Percentiles rank a stretch among this genome's conserved stretches.
phyloP scores from a whole-genome alignment of 2,888 invertebrate species.

The Caenorhabditis sulstoni region DNA sequence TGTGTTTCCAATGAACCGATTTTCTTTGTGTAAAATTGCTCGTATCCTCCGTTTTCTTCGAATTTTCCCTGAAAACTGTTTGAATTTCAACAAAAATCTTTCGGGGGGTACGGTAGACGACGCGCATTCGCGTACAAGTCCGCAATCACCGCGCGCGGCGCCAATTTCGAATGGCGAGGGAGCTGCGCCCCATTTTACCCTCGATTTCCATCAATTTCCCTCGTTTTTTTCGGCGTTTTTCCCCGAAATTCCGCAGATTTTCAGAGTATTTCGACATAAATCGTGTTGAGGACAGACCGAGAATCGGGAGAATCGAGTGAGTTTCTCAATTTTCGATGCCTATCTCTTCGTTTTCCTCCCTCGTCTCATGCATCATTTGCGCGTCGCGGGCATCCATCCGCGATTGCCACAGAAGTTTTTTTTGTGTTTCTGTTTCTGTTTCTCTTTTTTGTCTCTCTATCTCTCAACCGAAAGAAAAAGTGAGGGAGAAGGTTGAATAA shows the following conservation, averaged over 20 bases:
- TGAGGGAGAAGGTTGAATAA: conserved; percentile 15
- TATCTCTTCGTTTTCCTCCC: background rate
- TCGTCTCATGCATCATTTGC: background rate
- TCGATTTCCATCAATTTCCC: conserved; percentile 1
- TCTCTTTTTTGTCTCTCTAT: too few species aligned
- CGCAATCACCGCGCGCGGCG: conserved; percentile 25
- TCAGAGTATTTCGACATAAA: too few species aligned
- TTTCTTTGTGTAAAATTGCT: too few species aligned
- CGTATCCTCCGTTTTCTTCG: too few species aligned
- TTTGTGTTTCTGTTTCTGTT: background rate
- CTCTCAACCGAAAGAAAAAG: background rate
- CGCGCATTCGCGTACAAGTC: conserved; percentile 34
- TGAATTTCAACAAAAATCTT: conserved; percentile 1
- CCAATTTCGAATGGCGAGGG: conserved; percentile 26
- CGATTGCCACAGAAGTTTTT: conserved; percentile 13
- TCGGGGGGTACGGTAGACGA: conserved; percentile 18
- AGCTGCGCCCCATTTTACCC: background rate
- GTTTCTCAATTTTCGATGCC: background rate
- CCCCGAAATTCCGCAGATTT: background rate
- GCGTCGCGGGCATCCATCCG: background rate
- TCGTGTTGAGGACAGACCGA: too few species aligned
- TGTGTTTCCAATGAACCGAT: too few species aligned
- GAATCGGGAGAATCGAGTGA: too few species aligned
- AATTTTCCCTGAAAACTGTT: too few species aligned
- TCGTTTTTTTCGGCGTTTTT: conserved; percentile 1